phyloP scores from a whole-genome alignment of 2,797 vertebrate species.

The Pristis pectinata region DNA sequence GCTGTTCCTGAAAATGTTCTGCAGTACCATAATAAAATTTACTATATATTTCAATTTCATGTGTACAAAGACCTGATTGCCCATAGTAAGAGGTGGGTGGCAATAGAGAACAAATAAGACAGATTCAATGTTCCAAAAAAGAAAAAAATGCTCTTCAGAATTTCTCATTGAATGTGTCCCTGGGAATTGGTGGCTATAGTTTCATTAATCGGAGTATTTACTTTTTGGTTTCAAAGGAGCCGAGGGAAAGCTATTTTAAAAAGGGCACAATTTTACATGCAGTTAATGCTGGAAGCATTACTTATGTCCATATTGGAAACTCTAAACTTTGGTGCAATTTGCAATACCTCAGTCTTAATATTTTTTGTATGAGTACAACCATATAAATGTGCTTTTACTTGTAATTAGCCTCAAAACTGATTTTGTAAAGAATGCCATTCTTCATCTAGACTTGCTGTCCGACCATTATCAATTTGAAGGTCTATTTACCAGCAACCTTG shows the following conservation, averaged over 20 bases:
- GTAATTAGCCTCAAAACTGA: too few species aligned
- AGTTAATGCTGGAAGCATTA: too few species aligned
- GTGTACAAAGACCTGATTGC: not conserved
- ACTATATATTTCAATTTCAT: not conserved
- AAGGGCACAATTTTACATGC: too few species aligned
- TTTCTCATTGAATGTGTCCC: not conserved
- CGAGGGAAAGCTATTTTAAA: too few species aligned
- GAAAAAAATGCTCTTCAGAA: not conserved
- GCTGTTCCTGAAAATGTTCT: not conserved
- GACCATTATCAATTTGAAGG: constrained; percentile 65
- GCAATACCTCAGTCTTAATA: too few species aligned
- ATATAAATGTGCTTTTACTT: not conserved
- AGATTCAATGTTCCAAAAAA: too few species aligned
- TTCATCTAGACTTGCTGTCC: not conserved
- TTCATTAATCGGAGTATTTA: too few species aligned
- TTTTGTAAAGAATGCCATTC: not conserved
- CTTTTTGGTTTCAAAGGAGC: too few species aligned
- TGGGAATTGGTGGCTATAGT: not conserved
- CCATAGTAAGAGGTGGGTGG: not conserved
- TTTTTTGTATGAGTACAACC: not conserved
- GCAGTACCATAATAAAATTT: not conserved
- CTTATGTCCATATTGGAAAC: too few species aligned
- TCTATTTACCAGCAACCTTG: constrained; percentile 71
- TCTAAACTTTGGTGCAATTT: too few species aligned
- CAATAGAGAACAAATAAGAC: too few species aligned